Evolutionary conservation across 1,140 invertebrate genomes (phyloP), one percentile per base, ranked within the genome.

Genomic region (Cotesia vestalis): DNA sequence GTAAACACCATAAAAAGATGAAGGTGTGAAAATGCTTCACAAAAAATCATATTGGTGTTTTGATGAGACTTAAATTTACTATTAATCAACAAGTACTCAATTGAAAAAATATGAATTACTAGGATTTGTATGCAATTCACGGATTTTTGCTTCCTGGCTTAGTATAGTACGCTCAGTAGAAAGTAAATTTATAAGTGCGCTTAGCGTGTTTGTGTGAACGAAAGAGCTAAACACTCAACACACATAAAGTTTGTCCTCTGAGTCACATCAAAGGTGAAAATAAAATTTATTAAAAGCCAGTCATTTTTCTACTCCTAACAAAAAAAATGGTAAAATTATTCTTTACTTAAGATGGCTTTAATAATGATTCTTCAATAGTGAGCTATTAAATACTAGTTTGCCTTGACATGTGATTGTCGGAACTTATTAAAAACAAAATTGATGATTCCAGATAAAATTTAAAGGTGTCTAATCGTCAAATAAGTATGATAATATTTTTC

Each of bases 141-240:
- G 17, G 4, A 5, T 4, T 14, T 34, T 46, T 36, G 62, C 62
- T 64, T 64, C 62, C 62, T 36, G 62, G 34, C 62, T 64, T 64
- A 34, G 62, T 40, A 64, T 64, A 40, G 40, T 36, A 36, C 40
- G 62, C 62, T 46, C 35, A 20, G 62, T 64, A 64, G 62, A 64
- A 64, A 64, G 62, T 64, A 40, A 64, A 20, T 6, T n/a, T 46
- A 62, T 62, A 64, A 40, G 38, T 64, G 38, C 40, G 8, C 11
- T 1, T 20, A 12, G 34, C 35, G 11, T 20, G 17, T 64, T 12
- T 36, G 17, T 20, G 4, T 4, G n/a, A 20, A 17, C 38, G 14
- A 5, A 38, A 14, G 38, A 40, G 34, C 36, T 12, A 38, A 35
- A 14, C 14, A 64, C n/a, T 40, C 14, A 38, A 14, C 14, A 64